Evolutionary conservation across 2,797 vertebrate species (phyloP).

Genomic region (Cetoscarus ocellatus): DNA sequence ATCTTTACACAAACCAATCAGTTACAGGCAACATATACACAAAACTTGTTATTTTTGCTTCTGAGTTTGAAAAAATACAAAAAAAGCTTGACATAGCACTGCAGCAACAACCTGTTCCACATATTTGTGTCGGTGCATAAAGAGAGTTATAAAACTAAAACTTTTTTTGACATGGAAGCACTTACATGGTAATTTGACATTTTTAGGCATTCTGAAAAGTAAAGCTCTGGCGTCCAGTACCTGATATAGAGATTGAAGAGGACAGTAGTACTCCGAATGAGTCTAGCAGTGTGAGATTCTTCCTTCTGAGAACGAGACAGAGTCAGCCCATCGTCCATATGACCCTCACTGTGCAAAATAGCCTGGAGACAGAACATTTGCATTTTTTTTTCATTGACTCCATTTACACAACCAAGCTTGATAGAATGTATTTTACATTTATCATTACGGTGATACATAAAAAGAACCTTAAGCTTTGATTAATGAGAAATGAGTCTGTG

Average conservation of each 20-base stretch:
- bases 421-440: neutral
- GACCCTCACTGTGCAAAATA: constrained; percentile 94
- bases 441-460: neutral
- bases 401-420: neutral
- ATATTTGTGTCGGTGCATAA: neutral
- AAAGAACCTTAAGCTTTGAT: neutral
- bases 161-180: neutral
- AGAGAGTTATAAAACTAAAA: neutral
- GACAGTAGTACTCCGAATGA: constrained; percentile 91
- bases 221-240: constrained; percentile 70
- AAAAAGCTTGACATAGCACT: neutral
- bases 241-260: constrained; percentile 92
- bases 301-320: constrained; percentile 93
- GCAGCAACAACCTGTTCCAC: neutral
- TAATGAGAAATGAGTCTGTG: neutral
- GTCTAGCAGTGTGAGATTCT: constrained; percentile 91
- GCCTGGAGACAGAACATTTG: constrained; percentile 80
- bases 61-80: neutral
- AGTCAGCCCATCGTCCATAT: constrained; percentile 97
- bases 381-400: neutral
- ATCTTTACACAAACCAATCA: neutral
- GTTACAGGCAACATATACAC: too few species aligned
- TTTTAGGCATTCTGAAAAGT: neutral
- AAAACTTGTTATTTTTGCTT: neutral
- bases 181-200: constrained; percentile 9